Evolutionary conservation across 2,888 invertebrate species (phyloP), one percentile per base, ranked within the genome.

Genomic region (Tenthredo scrophulariae): DNA sequence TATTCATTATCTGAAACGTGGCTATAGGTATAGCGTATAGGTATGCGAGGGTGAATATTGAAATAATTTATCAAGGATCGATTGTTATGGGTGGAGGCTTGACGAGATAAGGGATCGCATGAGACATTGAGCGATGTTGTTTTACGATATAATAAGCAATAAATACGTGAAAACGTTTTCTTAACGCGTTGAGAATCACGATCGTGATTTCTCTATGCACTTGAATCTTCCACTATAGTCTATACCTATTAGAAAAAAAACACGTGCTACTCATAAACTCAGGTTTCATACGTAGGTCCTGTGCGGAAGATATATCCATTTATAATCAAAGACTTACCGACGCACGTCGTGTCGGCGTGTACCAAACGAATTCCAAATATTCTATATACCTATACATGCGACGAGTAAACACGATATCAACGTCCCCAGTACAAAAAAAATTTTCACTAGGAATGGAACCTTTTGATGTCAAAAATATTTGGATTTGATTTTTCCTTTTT

Each of bases 41-140:
- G 15, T 29, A 33, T 26, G 10, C 29, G 2, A 10, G 10, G 2
- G 26, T 26, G 18, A 29, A 50, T 46, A 46, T 54, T 6, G 54
- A 33, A 46, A 75, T 13, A 33, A 77, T 50, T 29, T 13, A 54
- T 54, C 9, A 22, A 18, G 18, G 15, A 77, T 46, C 77, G 29
- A 50, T 50, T 22, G 50, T 50, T 22, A 75, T 50, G 50, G 26
- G 18, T 77, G 26, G 6, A 50, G 33, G 33, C n/a, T 40, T 46
- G 29, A 33, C 54, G 18, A 77, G 54, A 77, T 77, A 77, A 50
- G 29, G 9, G 18, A 50, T 40, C 62, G 50, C 50, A 37, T 74
- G 18, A 29, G 75, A 50, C 50, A 77, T 50, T 77, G 75, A 77
- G 50, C 43, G 54, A 77, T 77, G 54, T 77, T 77, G 54, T 77